Evolutionary conservation across 2,113 vertebrate species (phyloP).

Genomic region (Cavia aperea): DNA sequence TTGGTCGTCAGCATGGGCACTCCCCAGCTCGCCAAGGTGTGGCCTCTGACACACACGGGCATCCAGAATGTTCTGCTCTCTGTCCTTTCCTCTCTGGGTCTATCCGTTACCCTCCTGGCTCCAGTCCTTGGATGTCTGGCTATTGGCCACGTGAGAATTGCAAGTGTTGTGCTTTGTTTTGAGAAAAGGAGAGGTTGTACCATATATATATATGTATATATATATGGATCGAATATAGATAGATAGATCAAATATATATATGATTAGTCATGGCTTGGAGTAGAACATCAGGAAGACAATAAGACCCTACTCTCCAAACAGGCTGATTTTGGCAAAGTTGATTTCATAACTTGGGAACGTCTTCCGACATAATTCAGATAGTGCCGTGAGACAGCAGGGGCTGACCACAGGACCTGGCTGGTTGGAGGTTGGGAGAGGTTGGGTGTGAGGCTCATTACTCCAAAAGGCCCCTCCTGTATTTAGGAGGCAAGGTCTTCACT

Average conservation of each 20-base stretch:
- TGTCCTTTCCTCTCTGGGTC: conserved; percentile 53
- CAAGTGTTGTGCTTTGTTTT: conserved; percentile 58
- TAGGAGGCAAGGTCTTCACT: fast-evolving
- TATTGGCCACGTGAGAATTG: conserved; percentile 42
- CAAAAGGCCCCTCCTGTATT: neutral
- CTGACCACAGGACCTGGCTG: neutral
- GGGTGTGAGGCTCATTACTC: neutral
- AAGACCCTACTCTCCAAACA: neutral
- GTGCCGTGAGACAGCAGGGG: conserved; percentile 26
- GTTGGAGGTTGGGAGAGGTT: conserved; percentile 11
- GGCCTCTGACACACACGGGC: conserved; percentile 9
- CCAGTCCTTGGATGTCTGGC: conserved; percentile 37
- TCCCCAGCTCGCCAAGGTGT: neutral
- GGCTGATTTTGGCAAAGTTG: neutral
- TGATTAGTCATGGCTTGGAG: neutral
- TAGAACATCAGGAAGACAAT: neutral
- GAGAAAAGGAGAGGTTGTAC: conserved; percentile 43
- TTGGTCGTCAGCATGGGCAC: neutral
- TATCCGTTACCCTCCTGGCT: conserved; percentile 39
- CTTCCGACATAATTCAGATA: neutral
- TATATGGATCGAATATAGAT: neutral
- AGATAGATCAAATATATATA: too few relatives aligned
- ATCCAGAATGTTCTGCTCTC: conserved; percentile 40
- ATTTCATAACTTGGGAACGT: neutral
- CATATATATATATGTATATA: neutral